A percentile compares a stretch with the other conserved stretches of the same genome.
Evolutionary conservation across 2,113 vertebrate species (phyloP).

Genomic region (Urocolius indicus): DNA sequence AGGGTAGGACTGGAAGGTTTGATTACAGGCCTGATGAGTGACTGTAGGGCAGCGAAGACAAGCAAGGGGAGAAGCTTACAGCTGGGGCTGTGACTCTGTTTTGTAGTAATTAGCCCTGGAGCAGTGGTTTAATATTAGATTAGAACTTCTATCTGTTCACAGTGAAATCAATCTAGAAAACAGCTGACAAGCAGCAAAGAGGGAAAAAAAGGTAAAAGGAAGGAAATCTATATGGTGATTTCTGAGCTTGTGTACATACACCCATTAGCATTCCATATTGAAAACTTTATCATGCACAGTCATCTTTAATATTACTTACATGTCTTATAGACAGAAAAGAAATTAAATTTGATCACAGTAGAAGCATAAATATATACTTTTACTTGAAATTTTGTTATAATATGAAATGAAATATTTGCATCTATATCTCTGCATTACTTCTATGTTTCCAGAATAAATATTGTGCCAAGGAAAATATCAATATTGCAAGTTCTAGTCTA

Average conservation of each 20-base stretch:
- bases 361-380: not conserved
- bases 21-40: not conserved
- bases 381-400: not conserved
- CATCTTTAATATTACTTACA: conserved; percentile 2
- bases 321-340: not conserved
- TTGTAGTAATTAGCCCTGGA: not conserved
- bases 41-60: not conserved
- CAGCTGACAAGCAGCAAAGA: not conserved
- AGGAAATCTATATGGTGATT: not conserved
- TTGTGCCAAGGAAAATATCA: not conserved
- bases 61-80: not conserved
- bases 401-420: conserved; percentile 16
- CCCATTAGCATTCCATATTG: not conserved
- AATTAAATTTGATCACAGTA: conserved; percentile 17
- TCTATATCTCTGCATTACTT: not conserved
- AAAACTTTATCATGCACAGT: conserved; percentile 3
- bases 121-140: not conserved
- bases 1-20: not conserved
- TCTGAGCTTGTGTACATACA: not conserved
- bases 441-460: conserved; percentile 33
- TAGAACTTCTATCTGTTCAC: not conserved
- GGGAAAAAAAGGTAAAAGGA: not conserved
- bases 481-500: conserved; percentile 5
- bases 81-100: not conserved
- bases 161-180: conserved; percentile 13